Percentiles rank a stretch among this genome's conserved stretches.
phyloP scores from a whole-genome alignment of 2,113 vertebrate genomes.

The Barnardius zonarius region DNA sequence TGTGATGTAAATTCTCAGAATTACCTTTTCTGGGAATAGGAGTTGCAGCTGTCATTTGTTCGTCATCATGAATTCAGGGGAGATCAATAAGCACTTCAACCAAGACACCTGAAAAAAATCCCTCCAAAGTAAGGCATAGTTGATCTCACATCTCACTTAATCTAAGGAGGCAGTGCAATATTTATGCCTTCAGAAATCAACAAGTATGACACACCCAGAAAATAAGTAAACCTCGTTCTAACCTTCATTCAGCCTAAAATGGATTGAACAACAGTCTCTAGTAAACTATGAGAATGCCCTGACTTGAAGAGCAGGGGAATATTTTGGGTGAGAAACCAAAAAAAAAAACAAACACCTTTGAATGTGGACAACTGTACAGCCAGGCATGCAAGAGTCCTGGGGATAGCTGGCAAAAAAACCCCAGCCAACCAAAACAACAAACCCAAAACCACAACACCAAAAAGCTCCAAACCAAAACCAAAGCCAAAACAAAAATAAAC shows the following conservation, averaged over 20 bases:
- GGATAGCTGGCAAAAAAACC: rapidly evolving
- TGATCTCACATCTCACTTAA: background rate
- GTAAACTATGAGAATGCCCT: background rate
- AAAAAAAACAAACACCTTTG: background rate
- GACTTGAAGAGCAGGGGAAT: background rate
- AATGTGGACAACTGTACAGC: background rate
- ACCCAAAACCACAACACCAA: background rate
- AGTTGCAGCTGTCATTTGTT: background rate
- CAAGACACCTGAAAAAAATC: background rate
- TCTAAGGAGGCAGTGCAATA: background rate
- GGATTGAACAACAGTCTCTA: background rate
- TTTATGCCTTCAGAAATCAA: background rate
- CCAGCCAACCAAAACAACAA: background rate
- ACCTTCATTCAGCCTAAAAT: background rate
- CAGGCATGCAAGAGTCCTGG: background rate
- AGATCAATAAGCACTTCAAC: background rate
- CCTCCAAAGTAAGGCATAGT: background rate
- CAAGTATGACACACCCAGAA: background rate
- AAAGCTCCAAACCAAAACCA: background rate
- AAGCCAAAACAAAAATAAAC: background rate
- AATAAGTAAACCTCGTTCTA: background rate
- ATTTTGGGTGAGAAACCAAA: background rate
- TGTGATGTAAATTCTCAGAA: background rate
- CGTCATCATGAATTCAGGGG: background rate
- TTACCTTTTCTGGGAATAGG: background rate